Evolutionary conservation across 2,888 invertebrate species (phyloP).

Genomic region (Drosophila yooni): DNA sequence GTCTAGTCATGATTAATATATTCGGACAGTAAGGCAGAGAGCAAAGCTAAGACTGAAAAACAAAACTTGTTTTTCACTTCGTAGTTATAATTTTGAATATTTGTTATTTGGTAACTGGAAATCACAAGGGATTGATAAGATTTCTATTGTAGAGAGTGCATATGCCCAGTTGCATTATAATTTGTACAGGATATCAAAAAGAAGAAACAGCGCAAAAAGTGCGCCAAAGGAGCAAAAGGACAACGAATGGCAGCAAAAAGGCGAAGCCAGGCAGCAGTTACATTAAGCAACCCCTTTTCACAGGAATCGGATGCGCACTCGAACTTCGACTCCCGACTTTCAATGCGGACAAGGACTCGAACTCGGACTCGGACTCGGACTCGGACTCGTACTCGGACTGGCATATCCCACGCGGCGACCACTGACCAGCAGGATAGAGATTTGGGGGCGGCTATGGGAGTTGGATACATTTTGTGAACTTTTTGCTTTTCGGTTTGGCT

Average conservation of each 20-base stretch:
- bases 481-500: conserved; percentile 51
- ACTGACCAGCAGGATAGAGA: background rate
- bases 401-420: conserved; percentile 14
- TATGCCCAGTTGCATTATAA: conserved; percentile 10
- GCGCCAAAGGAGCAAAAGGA: conserved; percentile 24
- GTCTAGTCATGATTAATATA: background rate
- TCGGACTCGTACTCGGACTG: conserved; percentile 23
- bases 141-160: background rate
- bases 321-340: conserved; percentile 9
- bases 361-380: conserved; percentile 9
- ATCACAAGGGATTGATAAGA: background rate
- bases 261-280: conserved; percentile 40
- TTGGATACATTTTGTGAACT: conserved; percentile 45
- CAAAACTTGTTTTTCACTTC: background rate
- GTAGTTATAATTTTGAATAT: background rate
- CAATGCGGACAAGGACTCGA: conserved; percentile 4
- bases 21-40: background rate
- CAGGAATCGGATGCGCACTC: conserved; percentile 32
- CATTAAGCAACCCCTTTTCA: conserved; percentile 47
- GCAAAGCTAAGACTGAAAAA: background rate
- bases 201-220: conserved; percentile 22
- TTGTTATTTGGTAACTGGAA: background rate
- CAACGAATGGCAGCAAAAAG: conserved; percentile 24
- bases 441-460: background rate
- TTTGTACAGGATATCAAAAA: conserved; percentile 12